Evolutionary conservation across 2,888 invertebrate species (phyloP), one percentile per base, ranked within the genome.

Genomic region (Scaptomyza polygonia): DNA sequence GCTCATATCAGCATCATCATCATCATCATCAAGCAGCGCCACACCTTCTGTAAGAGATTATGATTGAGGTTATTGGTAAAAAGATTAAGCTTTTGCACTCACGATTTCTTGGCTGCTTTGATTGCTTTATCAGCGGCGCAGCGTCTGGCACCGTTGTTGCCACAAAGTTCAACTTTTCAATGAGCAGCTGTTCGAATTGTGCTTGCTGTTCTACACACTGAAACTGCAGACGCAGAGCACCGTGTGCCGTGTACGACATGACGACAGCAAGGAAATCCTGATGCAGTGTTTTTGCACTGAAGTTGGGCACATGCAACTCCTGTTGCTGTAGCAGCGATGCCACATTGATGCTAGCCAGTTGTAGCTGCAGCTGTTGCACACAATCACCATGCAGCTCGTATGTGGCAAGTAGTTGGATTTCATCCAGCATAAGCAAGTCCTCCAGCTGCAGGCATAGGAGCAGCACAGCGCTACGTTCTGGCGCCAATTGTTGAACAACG

Each of bases 251-350:
- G 12, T 87, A 75, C 0, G 86, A 73, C 67, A 88, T 75, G 6
- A 89, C 77, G 16, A 88, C 77, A 4, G 91, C 84, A 12, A 91
- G 66, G 48, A 91, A 86, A 59, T 91, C 91, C 44, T 89, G 89
- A 61, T 91, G 88, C 44, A 91, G 16, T 3, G 81, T 79, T 0
- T 52, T 7, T 3, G 71, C 32, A 0, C 55, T 47, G 49, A 91
- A 91, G 11, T 48, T 75, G 3, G 90, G 68, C 12, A 72, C 66
- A 64, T 77, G 73, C 3, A 56, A 27, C 12, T 71, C 59, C 34
- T 73, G 76, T 4, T 80, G 53, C 12, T 65, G 55, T 21, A 90
- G 52, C 39, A 90, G 32, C 6, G 65, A 47, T 2, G 44, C 40
- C 6, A 72, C 64, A 48, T 77, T 40, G 7, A 87, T 45, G 34